These are phyloP conservation scores for Erebia palarica DNA, from an alignment of 2,888 invertebrate species.

Conservation along the genomic window DNA sequence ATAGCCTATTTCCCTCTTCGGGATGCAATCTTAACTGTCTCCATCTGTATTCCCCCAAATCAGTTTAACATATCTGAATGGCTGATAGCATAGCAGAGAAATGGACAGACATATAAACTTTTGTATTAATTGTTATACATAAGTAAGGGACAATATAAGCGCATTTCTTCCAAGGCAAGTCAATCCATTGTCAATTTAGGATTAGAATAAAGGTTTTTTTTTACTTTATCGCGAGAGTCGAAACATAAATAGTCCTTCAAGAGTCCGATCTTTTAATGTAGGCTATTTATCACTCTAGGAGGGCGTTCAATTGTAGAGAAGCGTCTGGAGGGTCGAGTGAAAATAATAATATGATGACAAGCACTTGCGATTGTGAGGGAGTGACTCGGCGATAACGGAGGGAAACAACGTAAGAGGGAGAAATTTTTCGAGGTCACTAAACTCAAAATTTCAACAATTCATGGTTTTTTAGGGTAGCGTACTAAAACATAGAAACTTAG, in stretches of 20 bases:
- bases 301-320: slow-evolving; percentile 1
- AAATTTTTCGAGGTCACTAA: neutral
- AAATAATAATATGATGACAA: slow-evolving; percentile 17
- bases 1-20: neutral
- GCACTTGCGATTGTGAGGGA: slow-evolving; percentile 14
- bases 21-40: no score
- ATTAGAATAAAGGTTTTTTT: neutral
- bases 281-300: slow-evolving; percentile 16
- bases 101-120: no score
- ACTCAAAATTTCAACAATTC: neutral
- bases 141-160: no score
- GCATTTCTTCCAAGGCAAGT: no score
- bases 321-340: slow-evolving; percentile 7
- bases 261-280: slow-evolving; percentile 15
- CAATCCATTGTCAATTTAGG: no score
- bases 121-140: no score
- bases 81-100: no score
- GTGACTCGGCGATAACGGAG: slow-evolving; percentile 10
- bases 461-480: no score
- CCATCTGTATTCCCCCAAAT: no score
- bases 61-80: no score
- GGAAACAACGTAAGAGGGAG: slow-evolving; percentile 4
- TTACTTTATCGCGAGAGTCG: slow-evolving; percentile 1
- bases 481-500: no score
- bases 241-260: slow-evolving; percentile 10